Percentiles rank a stretch among this genome's conserved stretches.
phyloP scores from a whole-genome alignment of 2,888 invertebrate genomes.

The Trichopoda pennipes region DNA sequence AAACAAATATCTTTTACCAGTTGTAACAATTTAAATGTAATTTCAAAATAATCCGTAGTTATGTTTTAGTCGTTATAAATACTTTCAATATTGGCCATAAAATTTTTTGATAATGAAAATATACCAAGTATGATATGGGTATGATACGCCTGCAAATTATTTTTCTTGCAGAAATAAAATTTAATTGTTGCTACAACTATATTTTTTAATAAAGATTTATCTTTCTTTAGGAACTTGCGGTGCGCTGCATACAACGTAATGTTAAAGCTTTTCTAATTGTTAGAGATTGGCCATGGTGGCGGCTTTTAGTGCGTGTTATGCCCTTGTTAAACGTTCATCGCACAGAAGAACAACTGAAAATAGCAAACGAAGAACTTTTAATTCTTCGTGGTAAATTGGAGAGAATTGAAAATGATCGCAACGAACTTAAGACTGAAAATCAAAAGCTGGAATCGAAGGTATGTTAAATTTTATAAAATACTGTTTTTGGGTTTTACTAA shows the following conservation, averaged over 20 bases:
- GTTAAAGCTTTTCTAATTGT: constrained; percentile 95
- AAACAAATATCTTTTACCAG: too few relatives aligned
- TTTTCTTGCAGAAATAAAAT: too few relatives aligned
- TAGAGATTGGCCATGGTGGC: constrained; percentile 99
- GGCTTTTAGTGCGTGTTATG: constrained; percentile 93
- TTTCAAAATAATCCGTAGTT: too few relatives aligned
- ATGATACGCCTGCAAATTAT: too few relatives aligned
- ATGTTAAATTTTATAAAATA: constrained; percentile 77
- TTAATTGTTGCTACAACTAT: too few relatives aligned
- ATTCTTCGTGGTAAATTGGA: constrained; percentile 90
- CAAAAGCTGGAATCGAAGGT: constrained; percentile 96
- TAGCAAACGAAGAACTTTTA: constrained; percentile 93
- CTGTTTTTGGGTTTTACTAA: not conserved
- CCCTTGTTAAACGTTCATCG: constrained; percentile 96
- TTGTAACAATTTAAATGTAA: too few relatives aligned
- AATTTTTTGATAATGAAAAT: too few relatives aligned
- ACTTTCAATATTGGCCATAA: too few relatives aligned
- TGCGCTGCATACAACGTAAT: constrained; percentile 96
- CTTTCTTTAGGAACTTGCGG: constrained; percentile 87
- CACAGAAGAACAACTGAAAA: constrained; percentile 93
- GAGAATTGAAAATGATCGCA: constrained; percentile 92
- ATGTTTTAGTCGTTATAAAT: too few relatives aligned
- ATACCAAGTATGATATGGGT: too few relatives aligned
- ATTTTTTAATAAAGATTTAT: not conserved
- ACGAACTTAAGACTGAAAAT: constrained; percentile 91